phyloP scores from a whole-genome alignment of 2,113 vertebrate genomes.

The Grantiella picta region DNA sequence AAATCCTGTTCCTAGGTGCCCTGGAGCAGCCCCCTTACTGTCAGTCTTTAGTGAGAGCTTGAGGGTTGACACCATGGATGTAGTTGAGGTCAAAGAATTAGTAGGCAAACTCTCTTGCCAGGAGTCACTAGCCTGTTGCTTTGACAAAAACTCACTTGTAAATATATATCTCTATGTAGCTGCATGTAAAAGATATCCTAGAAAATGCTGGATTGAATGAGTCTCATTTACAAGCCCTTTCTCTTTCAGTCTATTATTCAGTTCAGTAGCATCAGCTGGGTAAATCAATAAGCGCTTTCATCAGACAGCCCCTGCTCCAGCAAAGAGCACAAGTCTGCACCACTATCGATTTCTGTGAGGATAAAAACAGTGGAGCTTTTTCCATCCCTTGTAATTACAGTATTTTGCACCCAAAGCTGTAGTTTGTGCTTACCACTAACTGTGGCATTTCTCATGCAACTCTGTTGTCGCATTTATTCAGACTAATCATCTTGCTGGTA shows the following conservation, averaged over 20 bases:
- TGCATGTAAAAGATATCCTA: not conserved
- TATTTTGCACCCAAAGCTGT: conserved; percentile 66
- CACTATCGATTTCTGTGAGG: conserved; percentile 63
- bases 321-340: conserved; percentile 53
- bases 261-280: conserved; percentile 48
- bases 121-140: not conserved
- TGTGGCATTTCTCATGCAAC: conserved; percentile 51
- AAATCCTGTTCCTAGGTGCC: not conserved
- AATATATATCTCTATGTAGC: not conserved
- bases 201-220: conserved; percentile 41
- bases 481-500: conserved; percentile 51
- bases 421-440: conserved; percentile 59
- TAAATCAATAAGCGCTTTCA: conserved; percentile 68
- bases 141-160: conserved; percentile 14
- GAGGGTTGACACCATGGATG: not conserved
- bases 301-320: conserved; percentile 32
- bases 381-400: conserved; percentile 62
- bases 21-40: not conserved
- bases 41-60: not conserved
- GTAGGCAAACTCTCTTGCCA: not conserved
- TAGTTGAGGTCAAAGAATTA: not conserved
- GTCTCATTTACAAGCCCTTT: conserved; percentile 48
- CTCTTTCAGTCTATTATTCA: conserved; percentile 59
- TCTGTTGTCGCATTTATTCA: conserved; percentile 56
- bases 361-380: conserved; percentile 63